Evolutionary conservation across 2,888 invertebrate species (phyloP).

Genomic region (Rhamphomyia laevipes): DNA sequence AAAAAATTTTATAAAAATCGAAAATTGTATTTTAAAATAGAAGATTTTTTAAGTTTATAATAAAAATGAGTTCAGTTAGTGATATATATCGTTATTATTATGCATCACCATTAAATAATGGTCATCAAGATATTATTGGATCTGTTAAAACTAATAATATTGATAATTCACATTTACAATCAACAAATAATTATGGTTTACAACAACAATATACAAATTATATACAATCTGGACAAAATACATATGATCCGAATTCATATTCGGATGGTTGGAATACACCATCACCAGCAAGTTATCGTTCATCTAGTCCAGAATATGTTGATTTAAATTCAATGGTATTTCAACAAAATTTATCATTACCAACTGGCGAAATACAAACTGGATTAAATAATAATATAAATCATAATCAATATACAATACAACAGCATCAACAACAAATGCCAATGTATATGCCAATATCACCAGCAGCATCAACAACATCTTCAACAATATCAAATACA

Average conservation of each 20-base stretch:
- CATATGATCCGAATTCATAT: conserved; percentile 26
- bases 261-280: conserved; percentile 38
- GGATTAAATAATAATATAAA: neutral
- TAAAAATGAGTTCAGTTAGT: neutral
- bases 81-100: neutral
- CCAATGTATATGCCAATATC: neutral
- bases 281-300: conserved; percentile 36
- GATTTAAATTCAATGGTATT: conserved; percentile 29
- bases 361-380: conserved; percentile 2
- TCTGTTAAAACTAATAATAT: too few species aligned
- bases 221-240: neutral
- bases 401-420: neutral
- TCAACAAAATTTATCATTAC: neutral
- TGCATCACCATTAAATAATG: too few species aligned
- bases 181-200: too few species aligned
- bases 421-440: neutral
- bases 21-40: neutral
- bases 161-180: too few species aligned
- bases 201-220: neutral
- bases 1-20: neutral
- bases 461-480: conserved; percentile 2
- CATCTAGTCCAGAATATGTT: conserved; percentile 36
- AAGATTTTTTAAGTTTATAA: neutral
- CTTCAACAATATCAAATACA: neutral
- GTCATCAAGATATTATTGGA: too few species aligned